Evolutionary conservation across 2,888 invertebrate genomes (phyloP), one percentile per base, ranked within the genome.

Genomic region (Drosophila borealis): DNA sequence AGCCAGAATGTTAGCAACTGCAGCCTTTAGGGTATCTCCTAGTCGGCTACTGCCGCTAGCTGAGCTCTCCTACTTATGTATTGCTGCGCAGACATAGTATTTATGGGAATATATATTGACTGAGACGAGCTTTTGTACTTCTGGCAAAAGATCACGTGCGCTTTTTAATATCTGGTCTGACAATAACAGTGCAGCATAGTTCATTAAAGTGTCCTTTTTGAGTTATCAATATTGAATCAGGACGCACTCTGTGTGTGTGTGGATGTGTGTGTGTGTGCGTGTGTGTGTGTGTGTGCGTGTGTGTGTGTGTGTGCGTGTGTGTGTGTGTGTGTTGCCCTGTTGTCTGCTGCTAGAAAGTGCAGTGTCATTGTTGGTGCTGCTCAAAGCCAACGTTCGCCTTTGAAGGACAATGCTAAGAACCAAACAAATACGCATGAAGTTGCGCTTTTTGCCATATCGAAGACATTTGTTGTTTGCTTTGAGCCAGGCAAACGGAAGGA

Each of bases 401-500:
- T 45, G 48, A 57, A 56, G 65, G 51, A 59, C 59, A 70, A 45
- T 61, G 48, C 46, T 44, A 17, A 54, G 63, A 45, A 50, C 56
- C 77, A 74, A 82, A 74, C 85, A 83, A 83, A 83, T 74, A 84
- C 71, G 70, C 82, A 80, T 83, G 82, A 83, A 74, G 71, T 80
- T 82, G 82, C 82, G 74, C 81, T 80, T 82, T 82, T 83, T 60
- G 74, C 45, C 49, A 54, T 45, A 68, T 62, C 50, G 54, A 62
- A 51, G 57, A 61, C 53, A 59, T 70, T 74, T 69, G 55, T 54
- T 80, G 70, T 82, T 81, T 80, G 57, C 78, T 79, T 65, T 70
- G 62, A 61, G 61, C 53, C 61, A 80, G 48, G 48, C 54, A 68
- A 78, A 78, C 51, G 53, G 54, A 68, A 76, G 79, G 71, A 60